These are phyloP conservation scores for Heteropelma amictum DNA, from an alignment of 2,888 invertebrate genomes.

Conservation along the genomic window DNA sequence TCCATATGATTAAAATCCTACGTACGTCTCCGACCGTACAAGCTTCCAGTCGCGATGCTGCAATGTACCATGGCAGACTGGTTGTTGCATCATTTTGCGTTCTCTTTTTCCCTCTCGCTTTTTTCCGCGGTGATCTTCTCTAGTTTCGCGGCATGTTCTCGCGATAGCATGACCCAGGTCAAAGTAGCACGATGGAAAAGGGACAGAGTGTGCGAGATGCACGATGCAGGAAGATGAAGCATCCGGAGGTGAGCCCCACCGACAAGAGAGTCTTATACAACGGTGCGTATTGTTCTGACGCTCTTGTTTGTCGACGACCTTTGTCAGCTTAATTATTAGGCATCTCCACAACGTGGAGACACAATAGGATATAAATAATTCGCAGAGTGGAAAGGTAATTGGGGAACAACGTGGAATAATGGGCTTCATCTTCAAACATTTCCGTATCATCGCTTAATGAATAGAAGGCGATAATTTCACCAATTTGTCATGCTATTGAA, in stretches of 20 bases:
- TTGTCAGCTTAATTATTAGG: conserved; percentile 66
- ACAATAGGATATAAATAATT: neutral
- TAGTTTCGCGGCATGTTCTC: neutral
- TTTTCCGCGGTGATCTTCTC: neutral
- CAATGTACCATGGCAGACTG: conserved; percentile 14
- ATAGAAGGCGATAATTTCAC: neutral
- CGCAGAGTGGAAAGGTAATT: neutral
- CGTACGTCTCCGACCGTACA: conserved; percentile 44
- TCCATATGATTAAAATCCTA: conserved; percentile 23
- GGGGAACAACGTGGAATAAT: neutral
- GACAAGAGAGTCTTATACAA: neutral
- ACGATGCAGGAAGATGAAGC: neutral
- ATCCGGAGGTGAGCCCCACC: conserved; percentile 1
- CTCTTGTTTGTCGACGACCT: conserved; percentile 63
- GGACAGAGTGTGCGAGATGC: neutral
- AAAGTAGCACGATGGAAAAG: neutral
- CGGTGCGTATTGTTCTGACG: conserved; percentile 58
- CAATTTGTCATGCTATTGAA: no score
- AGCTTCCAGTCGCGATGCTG: conserved; percentile 37
- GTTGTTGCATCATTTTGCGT: conserved; percentile 18
- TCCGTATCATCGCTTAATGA: neutral
- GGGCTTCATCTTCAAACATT: neutral
- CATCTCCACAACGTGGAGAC: neutral
- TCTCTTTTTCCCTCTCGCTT: neutral
- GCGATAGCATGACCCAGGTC: neutral